Conservation (phyloP, 2,888 invertebrate genomes). For the Pammene fasciana region DNA sequence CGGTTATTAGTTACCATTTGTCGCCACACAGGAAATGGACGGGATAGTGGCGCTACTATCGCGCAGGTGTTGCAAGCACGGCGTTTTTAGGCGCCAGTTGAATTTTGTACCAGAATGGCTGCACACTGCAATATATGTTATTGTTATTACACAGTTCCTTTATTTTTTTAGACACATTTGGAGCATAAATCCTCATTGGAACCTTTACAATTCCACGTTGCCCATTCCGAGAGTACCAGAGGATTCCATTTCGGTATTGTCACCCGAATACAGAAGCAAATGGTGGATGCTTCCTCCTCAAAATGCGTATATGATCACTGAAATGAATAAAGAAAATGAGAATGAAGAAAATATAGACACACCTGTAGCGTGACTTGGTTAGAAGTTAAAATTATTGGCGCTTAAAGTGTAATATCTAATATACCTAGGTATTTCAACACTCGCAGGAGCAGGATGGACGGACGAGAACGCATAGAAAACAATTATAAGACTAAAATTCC, state of each 20-base stretch:
- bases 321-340: constrained; percentile 47
- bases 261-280: constrained; percentile 62
- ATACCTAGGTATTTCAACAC: no score
- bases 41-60: no score
- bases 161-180: constrained; percentile 68
- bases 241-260: constrained; percentile 65
- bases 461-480: no score
- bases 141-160: not conserved
- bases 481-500: no score
- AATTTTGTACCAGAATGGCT: no score
- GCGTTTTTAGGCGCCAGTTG: no score
- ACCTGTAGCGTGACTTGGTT: not conserved
- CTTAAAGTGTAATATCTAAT: not conserved
- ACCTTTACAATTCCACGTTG: constrained; percentile 76
- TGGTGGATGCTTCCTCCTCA: constrained; percentile 67
- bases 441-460: no score
- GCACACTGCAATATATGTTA: not conserved
- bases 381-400: not conserved
- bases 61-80: no score
- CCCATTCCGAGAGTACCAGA: constrained; percentile 70
- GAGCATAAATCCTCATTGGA: constrained; percentile 81
- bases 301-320: constrained; percentile 61
- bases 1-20: no score
- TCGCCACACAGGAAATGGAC: no score
- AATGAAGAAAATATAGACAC: constrained; percentile 20